phyloP scores from a whole-genome alignment of 2,888 invertebrate genomes.

The Phengaris arion region DNA sequence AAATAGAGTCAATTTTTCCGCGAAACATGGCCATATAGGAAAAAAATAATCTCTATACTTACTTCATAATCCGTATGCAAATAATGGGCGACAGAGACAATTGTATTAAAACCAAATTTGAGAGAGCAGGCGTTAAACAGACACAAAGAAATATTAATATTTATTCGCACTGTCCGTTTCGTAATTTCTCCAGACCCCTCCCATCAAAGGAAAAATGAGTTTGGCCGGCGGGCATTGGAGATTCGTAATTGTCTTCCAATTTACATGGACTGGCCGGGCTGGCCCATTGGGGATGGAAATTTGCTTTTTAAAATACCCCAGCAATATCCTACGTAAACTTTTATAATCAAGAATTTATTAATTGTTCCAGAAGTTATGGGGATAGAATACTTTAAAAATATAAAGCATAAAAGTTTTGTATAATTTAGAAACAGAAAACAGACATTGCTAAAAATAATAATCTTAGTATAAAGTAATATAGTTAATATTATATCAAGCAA shows the following conservation, averaged over 20 bases:
- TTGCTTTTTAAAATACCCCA: constrained; percentile 16
- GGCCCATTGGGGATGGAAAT: constrained; percentile 10
- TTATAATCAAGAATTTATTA: constrained; percentile 10
- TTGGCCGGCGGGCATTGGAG: background rate
- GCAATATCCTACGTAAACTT: background rate
- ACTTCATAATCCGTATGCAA: too few relatives aligned
- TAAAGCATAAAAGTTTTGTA: background rate
- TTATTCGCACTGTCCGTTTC: constrained; percentile 8
- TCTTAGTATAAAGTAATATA: too few relatives aligned
- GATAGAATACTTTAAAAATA: background rate
- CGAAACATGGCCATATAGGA: too few relatives aligned
- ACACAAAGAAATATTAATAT: background rate
- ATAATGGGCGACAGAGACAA: too few relatives aligned
- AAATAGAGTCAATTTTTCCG: too few relatives aligned
- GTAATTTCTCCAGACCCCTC: background rate
- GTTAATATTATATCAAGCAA: too few relatives aligned
- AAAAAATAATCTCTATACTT: too few relatives aligned
- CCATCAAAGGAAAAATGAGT: constrained; percentile 6
- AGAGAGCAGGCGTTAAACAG: background rate
- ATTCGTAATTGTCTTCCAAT: constrained; percentile 23
- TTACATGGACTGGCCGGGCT: constrained; percentile 20
- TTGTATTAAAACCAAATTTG: too few relatives aligned
- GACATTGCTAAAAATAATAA: background rate
- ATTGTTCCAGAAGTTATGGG: constrained; percentile 2
- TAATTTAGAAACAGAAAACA: background rate